Evolutionary conservation across 2,797 vertebrate species (phyloP).

Genomic region (Trematocara caparti): DNA sequence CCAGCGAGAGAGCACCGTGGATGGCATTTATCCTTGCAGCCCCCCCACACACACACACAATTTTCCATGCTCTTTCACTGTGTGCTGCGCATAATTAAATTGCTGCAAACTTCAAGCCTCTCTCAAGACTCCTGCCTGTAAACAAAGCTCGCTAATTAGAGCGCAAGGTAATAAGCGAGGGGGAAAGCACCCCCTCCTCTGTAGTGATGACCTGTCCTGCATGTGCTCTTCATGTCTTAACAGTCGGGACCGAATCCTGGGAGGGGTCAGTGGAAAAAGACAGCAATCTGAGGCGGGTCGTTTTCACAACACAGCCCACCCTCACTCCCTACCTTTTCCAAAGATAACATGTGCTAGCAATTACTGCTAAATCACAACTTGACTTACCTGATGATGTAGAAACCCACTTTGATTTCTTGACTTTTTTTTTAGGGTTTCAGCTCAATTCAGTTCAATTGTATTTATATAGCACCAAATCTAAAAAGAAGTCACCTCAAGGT

Average conservation of each 20-base stretch:
- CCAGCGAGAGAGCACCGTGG: conserved; percentile 18
- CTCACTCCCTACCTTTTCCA: background rate
- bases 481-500: background rate
- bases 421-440: background rate
- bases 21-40: conserved; percentile 58
- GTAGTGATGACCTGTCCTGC: conserved; percentile 43
- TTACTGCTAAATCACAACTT: conserved; percentile 27
- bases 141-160: conserved; percentile 58
- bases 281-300: conserved; percentile 55
- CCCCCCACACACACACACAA: conserved; percentile 34
- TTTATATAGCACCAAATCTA: background rate
- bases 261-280: conserved; percentile 62
- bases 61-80: conserved; percentile 57
- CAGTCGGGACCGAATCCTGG: conserved; percentile 30
- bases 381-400: conserved; percentile 5
- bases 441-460: background rate
- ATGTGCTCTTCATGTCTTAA: conserved; percentile 49
- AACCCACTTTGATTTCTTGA: background rate
- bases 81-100: conserved; percentile 62
- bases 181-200: conserved; percentile 32
- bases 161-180: conserved; percentile 36
- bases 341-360: conserved; percentile 46
- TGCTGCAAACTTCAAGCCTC: conserved; percentile 51
- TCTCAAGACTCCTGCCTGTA: conserved; percentile 49
- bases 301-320: conserved; percentile 13